Conservation (phyloP, 2,888 invertebrate species). For the Hypolimnas misippus region DNA sequence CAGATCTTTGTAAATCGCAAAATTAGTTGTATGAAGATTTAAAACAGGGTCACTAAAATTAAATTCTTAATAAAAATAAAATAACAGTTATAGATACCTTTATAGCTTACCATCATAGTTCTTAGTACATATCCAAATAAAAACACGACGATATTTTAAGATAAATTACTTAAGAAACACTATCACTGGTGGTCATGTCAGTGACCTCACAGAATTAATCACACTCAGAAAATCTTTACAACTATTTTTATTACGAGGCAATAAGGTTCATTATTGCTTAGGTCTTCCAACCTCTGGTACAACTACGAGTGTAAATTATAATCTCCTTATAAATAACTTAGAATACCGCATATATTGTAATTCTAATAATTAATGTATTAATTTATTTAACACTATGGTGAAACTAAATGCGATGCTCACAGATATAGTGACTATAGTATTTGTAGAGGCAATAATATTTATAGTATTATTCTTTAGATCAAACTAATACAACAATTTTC, state of each 20-base stretch:
- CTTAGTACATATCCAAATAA: conserved; percentile 9
- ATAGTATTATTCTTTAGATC: no score
- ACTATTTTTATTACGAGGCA: neutral
- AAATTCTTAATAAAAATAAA: no score
- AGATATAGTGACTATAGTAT: neutral
- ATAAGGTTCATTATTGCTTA: conserved; percentile 18
- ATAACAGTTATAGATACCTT: no score
- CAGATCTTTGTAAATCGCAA: no score
- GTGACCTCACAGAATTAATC: conserved; percentile 46
- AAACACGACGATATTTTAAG: conserved; percentile 41
- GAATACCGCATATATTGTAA: conserved; percentile 53
- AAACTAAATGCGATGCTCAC: conserved; percentile 28
- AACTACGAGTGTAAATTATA: conserved; percentile 21
- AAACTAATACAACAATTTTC: no score
- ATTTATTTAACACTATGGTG: conserved; percentile 45
- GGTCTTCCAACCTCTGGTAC: neutral
- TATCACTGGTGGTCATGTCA: conserved; percentile 47
- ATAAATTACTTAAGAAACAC: conserved; percentile 58
- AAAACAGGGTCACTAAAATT: no score
- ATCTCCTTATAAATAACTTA: conserved; percentile 34
- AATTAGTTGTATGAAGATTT: no score
- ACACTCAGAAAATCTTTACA: neutral
- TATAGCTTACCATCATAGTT: neutral
- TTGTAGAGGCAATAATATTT: neutral
- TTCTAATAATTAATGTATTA: conserved; percentile 47